phyloP scores from a whole-genome alignment of 2,797 vertebrate genomes.

The Sandelia bainsii region DNA sequence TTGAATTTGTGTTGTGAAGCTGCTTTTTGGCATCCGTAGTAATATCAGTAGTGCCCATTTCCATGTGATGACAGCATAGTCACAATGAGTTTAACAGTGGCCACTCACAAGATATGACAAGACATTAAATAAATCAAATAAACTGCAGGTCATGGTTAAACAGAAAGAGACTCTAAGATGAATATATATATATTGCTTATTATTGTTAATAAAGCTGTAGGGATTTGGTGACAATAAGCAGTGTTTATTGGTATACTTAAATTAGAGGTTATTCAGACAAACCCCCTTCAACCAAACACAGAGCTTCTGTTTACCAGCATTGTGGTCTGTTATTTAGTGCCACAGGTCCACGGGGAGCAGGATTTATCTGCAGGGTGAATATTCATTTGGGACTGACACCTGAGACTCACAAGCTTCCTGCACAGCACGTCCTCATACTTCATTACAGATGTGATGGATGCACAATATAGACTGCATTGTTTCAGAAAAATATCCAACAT shows the following conservation, averaged over 20 bases:
- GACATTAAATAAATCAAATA: conserved; percentile 32
- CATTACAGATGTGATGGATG: conserved; percentile 42
- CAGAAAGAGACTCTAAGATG: conserved; percentile 2
- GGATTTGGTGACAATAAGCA: conserved; percentile 78
- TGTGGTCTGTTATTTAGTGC: conserved; percentile 79
- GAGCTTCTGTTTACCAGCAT: conserved; percentile 66
- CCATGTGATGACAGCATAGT: not conserved
- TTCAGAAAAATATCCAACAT: conserved; percentile 38
- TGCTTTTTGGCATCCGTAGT: not conserved
- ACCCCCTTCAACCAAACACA: conserved; percentile 56
- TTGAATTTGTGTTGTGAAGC: not conserved
- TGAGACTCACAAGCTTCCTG: conserved; percentile 75
- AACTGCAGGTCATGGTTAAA: conserved; percentile 18
- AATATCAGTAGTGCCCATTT: not conserved
- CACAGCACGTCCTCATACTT: conserved; percentile 45
- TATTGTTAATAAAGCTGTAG: conserved; percentile 70
- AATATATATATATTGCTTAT: conserved; percentile 37
- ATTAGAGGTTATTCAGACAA: conserved; percentile 80
- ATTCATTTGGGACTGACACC: conserved; percentile 89
- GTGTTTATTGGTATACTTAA: conserved; percentile 70
- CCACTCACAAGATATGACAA: not conserved
- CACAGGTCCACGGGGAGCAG: conserved; percentile 75
- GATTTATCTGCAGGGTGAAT: conserved; percentile 84
- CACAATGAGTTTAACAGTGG: not conserved
- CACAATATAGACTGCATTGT: conserved; percentile 59